Evolutionary conservation across 2,797 vertebrate species (phyloP).

Genomic region (Syncerus caffer): DNA sequence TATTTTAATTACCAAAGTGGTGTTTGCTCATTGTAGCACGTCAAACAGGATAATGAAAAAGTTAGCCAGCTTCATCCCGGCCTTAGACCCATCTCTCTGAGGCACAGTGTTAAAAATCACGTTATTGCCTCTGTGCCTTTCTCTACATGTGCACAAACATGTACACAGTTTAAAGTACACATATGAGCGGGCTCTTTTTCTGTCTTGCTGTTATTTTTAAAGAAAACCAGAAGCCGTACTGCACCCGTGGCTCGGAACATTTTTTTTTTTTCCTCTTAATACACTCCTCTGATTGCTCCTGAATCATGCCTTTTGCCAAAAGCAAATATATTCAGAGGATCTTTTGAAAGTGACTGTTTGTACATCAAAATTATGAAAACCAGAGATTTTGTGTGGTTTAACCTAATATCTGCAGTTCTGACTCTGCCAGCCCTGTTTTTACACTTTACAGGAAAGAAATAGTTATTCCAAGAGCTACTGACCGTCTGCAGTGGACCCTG

Average conservation of each 20-base stretch:
- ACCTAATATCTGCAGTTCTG: not conserved
- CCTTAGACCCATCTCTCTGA: not conserved
- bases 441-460: not conserved
- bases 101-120: fast-evolving
- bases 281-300: fast-evolving
- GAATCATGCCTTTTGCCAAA: not conserved
- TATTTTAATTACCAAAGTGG: not conserved
- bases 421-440: not conserved
- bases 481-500: fast-evolving
- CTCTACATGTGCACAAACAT: not conserved
- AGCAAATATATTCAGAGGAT: not conserved
- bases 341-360: not conserved
- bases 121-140: fast-evolving
- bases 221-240: not conserved
- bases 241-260: fast-evolving
- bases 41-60: not conserved
- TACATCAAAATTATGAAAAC: no score
- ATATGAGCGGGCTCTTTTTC: fast-evolving
- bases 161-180: fast-evolving
- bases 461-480: not conserved
- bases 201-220: not conserved
- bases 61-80: not conserved
- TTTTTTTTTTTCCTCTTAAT: not conserved
- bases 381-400: fast-evolving
- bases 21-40: not conserved